Evolutionary conservation across 2,113 vertebrate genomes (phyloP), one percentile per base, ranked within the genome.

Genomic region (Bolborhynchus lineola): DNA sequence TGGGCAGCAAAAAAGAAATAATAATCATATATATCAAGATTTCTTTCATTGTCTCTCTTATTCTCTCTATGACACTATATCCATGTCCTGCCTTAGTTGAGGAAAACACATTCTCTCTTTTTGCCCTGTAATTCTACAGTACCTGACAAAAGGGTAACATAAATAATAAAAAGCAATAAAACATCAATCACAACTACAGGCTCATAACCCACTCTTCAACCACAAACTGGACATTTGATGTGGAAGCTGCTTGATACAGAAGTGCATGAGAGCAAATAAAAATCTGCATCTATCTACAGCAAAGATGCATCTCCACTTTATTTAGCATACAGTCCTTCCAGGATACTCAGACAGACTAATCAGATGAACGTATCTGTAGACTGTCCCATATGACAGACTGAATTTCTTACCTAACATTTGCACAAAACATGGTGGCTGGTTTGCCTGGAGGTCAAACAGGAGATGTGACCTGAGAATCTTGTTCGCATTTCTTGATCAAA

Each of bases 371-470:
- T 26, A 92, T 82, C 86, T 95, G n/a, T 80, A 78, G 50, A 70
- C 53, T 86, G 78, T 78, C 70, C 57, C 16, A 6, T 75, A 17
- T 82, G 74, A 97, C 57, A 70, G 70, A 94, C 84, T 81, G 88
- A 70, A 83, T 82, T 75, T 84, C 81, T 89, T 49, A 63, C 46
- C 49, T 26, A 84, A 70, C 42, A 87, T 95, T 84, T 93, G 50
- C 95, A 92, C 89, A 65, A 75, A 94, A 75, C 13, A 21, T 15
- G 41, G 44, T 44, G 39, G 18, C 42, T 86, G 68, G 11, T 87
- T 94, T 94, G 50, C 59, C 57, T 82, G 41, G 28, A 92, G 72
- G 86, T 91, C 69, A 96, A 97, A 44, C 6, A 50, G 69, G 17
- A 84, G 60, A 91, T 42, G 9, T 29, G 24, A 93, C 49, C 41